Conservation (phyloP, 2,888 invertebrate genomes). For the Polydrusus pterygomalis region DNA sequence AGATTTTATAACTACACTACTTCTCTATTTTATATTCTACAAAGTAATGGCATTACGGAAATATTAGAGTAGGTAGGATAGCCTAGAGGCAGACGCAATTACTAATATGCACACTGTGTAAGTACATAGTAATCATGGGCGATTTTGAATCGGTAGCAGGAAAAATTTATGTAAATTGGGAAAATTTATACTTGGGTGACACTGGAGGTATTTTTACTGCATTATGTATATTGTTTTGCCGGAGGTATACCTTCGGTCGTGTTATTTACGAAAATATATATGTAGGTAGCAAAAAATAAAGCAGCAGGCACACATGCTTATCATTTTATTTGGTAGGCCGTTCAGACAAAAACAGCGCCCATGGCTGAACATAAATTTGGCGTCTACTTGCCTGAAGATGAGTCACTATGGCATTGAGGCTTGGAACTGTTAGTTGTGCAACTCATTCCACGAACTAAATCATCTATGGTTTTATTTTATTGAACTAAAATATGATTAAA, state of each 20-base stretch:
- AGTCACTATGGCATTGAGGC: no score
- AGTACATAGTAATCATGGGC: conserved; percentile 35
- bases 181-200: conserved; percentile 30
- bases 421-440: no score
- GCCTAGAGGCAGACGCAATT: conserved; percentile 30
- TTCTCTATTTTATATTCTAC: conserved; percentile 22
- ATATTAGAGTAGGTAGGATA: conserved; percentile 46
- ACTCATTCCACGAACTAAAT: no score
- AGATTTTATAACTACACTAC: neutral
- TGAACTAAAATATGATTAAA: no score
- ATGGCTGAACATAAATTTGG: no score
- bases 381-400: no score
- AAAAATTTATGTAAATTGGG: conserved; percentile 43
- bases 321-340: no score
- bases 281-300: neutral
- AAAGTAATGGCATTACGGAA: conserved; percentile 29
- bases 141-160: conserved; percentile 41
- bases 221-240: conserved; percentile 2
- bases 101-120: conserved; percentile 37
- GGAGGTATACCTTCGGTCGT: neutral
- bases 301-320: no score
- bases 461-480: no score
- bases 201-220: conserved; percentile 17
- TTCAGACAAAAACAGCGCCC: no score
- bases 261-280: neutral